phyloP scores from a whole-genome alignment of 2,113 vertebrate genomes.

The Gnathonemus longibarbis region DNA sequence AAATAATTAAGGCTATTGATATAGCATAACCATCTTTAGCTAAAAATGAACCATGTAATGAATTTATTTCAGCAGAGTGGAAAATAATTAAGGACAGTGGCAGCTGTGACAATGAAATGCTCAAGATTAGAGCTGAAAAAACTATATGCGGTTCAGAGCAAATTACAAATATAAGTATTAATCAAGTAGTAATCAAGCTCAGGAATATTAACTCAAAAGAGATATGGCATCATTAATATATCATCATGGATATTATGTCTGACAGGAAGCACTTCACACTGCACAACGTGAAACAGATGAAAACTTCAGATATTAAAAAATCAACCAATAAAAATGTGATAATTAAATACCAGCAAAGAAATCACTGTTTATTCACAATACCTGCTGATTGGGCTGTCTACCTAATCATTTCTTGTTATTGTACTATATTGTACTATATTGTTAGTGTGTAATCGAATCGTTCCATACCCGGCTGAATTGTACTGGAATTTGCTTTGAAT shows the following conservation, averaged over 20 bases:
- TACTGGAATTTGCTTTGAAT: background rate
- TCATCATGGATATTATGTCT: background rate
- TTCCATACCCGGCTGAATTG: background rate
- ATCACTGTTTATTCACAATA: background rate
- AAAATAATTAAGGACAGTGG: background rate
- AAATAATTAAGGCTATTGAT: background rate
- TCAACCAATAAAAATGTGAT: background rate
- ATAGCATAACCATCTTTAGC: background rate
- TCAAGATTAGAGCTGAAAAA: background rate
- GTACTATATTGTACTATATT: background rate
- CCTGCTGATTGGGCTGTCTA: background rate
- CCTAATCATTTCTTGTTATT: background rate
- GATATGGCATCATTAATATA: background rate
- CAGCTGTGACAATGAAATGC: background rate
- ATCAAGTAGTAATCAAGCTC: background rate
- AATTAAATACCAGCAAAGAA: background rate
- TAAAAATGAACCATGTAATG: constrained; percentile 3
- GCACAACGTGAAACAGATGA: background rate
- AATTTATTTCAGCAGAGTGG: background rate
- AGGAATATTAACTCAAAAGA: background rate
- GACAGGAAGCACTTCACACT: background rate
- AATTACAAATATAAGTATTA: background rate
- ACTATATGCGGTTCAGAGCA: background rate
- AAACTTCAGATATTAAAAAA: background rate
- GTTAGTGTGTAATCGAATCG: background rate